Evolutionary conservation across 2,888 invertebrate genomes (phyloP), one percentile per base, ranked within the genome.

Genomic region (Thysanoteuthis rhombus): DNA sequence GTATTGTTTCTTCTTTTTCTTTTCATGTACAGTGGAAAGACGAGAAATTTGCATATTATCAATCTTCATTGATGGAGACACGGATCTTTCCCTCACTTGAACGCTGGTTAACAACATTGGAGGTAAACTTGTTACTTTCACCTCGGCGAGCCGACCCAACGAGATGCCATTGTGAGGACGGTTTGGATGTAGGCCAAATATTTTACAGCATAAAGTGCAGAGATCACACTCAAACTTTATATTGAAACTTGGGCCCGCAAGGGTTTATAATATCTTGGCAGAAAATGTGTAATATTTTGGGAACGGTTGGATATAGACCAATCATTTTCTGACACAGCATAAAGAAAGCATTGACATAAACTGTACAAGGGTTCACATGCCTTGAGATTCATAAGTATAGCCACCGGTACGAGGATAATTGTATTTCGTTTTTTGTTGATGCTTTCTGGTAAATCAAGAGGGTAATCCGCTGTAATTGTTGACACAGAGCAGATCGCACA

Each of bases 191-290:
- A n/a, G 0, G 75, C 75, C 75, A 75, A 75, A 75, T 75, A n/a
- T 75, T 75, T 75, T 12, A n/a, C 75, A 16, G 75, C 19, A 75
- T 0, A 36, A 3, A 75, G 36, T 75, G 75, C 75, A 75, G n/a
- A 75, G 75, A 75, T 75, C 75, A 75, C 36, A 75, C n/a, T 36
- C n/a, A 12, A 75, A 75, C 75, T 75, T 75, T 36, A 75, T n/a
- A 75, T 75, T 75, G 75, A 75, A 75, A n/a, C n/a, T 75, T n/a
- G n/a, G 75, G 75, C 75, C 75, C 75, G 75, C 75, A 75, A 75
- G 75, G 75, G 75, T 75, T 75, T 75, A 36, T 75, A 75, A 75
- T 75, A 75, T 75, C 12, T 36, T n/a, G 75, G 75, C 75, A 75
- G 75, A 75, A 75, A n/a, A 16, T 36, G n/a, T 75, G n/a, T n/a